These are phyloP conservation scores for Anastrepha obliqua DNA, from an alignment of 1,140 invertebrate genomes.

Conservation along the genomic window DNA sequence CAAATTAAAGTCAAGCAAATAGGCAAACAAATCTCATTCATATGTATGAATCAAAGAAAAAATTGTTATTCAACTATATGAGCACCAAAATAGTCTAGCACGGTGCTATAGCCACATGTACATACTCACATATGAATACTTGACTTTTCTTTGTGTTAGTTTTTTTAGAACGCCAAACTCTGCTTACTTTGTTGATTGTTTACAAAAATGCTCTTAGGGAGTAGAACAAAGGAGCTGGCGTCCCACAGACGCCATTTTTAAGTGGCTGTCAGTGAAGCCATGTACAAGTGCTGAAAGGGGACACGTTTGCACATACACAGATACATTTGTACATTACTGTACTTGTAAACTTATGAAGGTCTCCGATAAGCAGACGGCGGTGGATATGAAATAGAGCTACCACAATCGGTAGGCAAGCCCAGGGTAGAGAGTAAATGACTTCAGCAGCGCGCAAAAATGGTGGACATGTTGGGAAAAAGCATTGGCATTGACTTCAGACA, in stretches of 20 bases:
- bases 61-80: too few species aligned
- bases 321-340: not conserved
- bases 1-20: too few species aligned
- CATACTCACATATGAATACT: not conserved
- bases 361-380: too few species aligned
- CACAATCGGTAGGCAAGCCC: not conserved
- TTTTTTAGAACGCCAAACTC: not conserved
- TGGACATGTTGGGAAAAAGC: not conserved
- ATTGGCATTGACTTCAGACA: not conserved
- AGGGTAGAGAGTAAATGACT: not conserved
- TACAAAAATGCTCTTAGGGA: not conserved
- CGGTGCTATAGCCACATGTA: not conserved
- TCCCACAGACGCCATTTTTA: constrained; percentile 21
- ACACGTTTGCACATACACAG: not conserved
- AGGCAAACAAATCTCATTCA: too few species aligned
- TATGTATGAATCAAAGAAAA: too few species aligned
- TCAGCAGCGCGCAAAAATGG: too few species aligned
- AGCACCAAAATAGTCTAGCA: not conserved
- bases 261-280: constrained; percentile 5
- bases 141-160: not conserved
- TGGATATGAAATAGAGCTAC: too few species aligned
- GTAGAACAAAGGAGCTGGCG: not conserved
- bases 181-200: constrained; percentile 35
- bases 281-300: not conserved
- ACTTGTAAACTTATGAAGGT: too few species aligned